Evolutionary conservation across 2,888 invertebrate genomes (phyloP).

Genomic region (Drosophila paramelanica): DNA sequence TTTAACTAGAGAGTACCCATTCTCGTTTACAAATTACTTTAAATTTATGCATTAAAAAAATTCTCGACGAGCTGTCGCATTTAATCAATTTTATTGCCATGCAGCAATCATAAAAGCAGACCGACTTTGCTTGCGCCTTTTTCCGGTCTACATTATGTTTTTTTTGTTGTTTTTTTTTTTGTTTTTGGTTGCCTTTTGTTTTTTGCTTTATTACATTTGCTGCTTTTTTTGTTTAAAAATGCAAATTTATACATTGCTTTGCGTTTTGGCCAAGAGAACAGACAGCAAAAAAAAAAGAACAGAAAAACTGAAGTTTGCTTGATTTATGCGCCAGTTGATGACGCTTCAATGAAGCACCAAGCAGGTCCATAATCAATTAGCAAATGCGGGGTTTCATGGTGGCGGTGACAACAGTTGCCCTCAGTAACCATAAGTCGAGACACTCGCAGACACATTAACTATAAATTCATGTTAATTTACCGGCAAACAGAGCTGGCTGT

Average conservation of each 20-base stretch:
- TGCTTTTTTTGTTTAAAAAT: slow-evolving; percentile 71
- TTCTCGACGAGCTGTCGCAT: slow-evolving; percentile 67
- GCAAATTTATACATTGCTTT: slow-evolving; percentile 75
- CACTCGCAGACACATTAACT: slow-evolving; percentile 76
- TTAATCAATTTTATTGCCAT: slow-evolving; percentile 82
- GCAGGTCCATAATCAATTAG: slow-evolving; percentile 71
- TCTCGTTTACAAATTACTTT: slow-evolving; percentile 30
- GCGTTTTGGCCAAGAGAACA: slow-evolving; percentile 27
- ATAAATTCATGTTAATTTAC: slow-evolving; percentile 82
- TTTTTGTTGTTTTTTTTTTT: slow-evolving; percentile 9
- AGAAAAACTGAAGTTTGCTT: slow-evolving; percentile 59
- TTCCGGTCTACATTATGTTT: slow-evolving; percentile 37
- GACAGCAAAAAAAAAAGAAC: background rate
- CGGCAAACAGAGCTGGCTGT: slow-evolving; percentile 41
- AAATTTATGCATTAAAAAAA: slow-evolving; percentile 76
- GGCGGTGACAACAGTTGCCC: slow-evolving; percentile 9
- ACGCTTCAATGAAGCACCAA: slow-evolving; percentile 70
- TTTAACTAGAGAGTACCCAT: background rate
- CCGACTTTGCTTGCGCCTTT: slow-evolving; percentile 21
- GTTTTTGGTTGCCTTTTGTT: slow-evolving; percentile 11
- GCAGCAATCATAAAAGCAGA: slow-evolving; percentile 62
- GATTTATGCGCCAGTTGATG: slow-evolving; percentile 77
- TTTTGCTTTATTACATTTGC: slow-evolving; percentile 59
- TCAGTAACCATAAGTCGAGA: slow-evolving; percentile 15
- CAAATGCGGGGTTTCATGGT: slow-evolving; percentile 23